phyloP scores from a whole-genome alignment of 2,113 vertebrate genomes.

The Pteronura brasiliensis region DNA sequence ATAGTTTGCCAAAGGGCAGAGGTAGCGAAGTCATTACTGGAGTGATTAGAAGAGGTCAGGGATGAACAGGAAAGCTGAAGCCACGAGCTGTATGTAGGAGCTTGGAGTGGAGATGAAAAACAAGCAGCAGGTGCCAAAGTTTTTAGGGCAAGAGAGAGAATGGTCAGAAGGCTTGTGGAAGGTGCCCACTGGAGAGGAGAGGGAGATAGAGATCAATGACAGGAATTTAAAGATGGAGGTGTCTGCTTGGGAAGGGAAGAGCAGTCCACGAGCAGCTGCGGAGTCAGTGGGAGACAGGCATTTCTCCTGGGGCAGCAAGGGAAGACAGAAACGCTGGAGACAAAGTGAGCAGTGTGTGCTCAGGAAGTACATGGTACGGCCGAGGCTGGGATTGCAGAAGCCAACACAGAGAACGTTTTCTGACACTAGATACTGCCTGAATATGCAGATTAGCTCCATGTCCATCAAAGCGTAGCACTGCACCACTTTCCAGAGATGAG shows the following conservation, averaged over 20 bases:
- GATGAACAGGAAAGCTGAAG: background rate
- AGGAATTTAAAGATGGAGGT: background rate
- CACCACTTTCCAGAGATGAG: too few relatives aligned
- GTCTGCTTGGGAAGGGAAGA: background rate
- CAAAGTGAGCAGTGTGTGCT: background rate
- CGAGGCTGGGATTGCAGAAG: background rate
- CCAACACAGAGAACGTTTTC: background rate
- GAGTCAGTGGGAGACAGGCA: background rate
- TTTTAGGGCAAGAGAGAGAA: background rate
- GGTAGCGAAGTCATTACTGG: fast-evolving
- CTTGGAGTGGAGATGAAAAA: background rate
- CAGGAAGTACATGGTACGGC: fast-evolving
- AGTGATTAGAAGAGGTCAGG: background rate
- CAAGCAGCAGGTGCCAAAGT: background rate
- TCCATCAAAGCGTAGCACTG: fast-evolving
- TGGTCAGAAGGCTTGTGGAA: background rate
- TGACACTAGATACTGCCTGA: background rate
- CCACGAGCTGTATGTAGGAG: background rate
- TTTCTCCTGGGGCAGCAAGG: background rate
- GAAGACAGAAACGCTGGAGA: background rate
- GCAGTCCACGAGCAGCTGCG: fast-evolving
- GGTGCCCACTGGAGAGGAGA: background rate
- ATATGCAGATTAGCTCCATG: background rate
- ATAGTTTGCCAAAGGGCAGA: background rate
- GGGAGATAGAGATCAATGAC: background rate